Percentiles rank a stretch among this genome's conserved stretches.
These are phyloP conservation scores for Hippotragus niger DNA, from an alignment of 2,113 vertebrate species.

Conservation along the genomic window DNA sequence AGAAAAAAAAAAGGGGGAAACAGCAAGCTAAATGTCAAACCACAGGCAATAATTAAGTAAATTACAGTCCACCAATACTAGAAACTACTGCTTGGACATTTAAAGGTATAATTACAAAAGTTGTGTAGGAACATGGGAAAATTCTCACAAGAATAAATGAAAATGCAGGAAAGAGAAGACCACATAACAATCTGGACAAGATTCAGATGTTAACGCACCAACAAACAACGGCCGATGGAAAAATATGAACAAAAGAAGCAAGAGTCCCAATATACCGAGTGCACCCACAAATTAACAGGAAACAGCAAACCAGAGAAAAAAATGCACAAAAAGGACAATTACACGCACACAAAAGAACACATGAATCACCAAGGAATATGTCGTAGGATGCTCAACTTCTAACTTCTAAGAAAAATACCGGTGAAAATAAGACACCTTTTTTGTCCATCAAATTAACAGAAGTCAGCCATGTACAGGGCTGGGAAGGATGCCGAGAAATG, in stretches of 20 bases:
- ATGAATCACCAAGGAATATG: neutral
- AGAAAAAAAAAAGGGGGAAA: neutral
- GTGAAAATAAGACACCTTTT: neutral
- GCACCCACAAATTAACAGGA: neutral
- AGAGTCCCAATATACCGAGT: accelerated
- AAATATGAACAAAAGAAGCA: neutral
- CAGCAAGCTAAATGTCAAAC: constrained; percentile 4
- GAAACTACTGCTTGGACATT: neutral
- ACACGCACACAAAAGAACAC: neutral
- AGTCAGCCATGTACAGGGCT: neutral
- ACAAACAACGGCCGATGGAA: neutral
- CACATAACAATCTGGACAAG: neutral
- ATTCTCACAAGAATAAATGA: neutral
- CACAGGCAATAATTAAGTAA: neutral
- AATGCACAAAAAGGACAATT: neutral
- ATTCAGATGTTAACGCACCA: neutral
- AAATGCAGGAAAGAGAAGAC: neutral
- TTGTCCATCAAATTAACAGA: neutral
- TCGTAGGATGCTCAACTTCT: neutral
- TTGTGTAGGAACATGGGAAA: neutral
- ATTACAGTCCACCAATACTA: neutral
- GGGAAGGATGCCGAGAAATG: neutral
- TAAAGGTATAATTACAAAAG: neutral
- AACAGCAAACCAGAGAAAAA: neutral
- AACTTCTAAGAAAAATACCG: neutral